Evolutionary conservation across 2,797 vertebrate genomes (phyloP).

Genomic region (Sebastes flavidus): DNA sequence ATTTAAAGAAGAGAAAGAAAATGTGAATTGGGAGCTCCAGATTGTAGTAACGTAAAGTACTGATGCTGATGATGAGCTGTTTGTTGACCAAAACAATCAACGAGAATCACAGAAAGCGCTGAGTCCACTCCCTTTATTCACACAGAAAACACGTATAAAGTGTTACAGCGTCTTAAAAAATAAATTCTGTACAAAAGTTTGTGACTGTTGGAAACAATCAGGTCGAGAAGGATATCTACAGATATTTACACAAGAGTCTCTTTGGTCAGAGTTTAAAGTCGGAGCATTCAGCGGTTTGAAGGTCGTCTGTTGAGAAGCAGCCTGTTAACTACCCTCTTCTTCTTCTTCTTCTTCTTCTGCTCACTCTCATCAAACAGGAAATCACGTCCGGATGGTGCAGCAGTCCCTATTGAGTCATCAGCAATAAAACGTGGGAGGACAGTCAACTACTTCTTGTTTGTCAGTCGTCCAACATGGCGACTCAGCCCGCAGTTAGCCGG

Average conservation of each 20-base stretch:
- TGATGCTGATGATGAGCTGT: no score
- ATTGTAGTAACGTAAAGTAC: neutral
- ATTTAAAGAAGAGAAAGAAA: neutral
- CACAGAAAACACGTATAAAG: conserved; percentile 25
- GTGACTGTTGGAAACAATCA: conserved; percentile 49
- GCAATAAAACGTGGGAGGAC: neutral
- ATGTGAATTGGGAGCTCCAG: neutral
- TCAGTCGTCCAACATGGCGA: neutral
- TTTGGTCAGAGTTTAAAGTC: conserved; percentile 10
- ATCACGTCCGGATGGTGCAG: neutral
- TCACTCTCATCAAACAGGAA: neutral
- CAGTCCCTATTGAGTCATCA: neutral
- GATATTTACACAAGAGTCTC: neutral
- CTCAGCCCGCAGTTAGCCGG: neutral
- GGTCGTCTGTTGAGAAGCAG: neutral
- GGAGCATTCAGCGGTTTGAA: neutral
- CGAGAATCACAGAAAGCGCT: neutral
- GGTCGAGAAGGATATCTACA: neutral
- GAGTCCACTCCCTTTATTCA: conserved; percentile 54
- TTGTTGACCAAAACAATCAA: no score
- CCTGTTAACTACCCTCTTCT: neutral
- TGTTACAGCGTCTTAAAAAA: conserved; percentile 52
- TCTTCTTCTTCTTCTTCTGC: neutral
- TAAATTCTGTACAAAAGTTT: conserved; percentile 45
- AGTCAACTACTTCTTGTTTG: neutral